Percentiles rank a stretch among this genome's conserved stretches.
Evolutionary conservation across 1,140 invertebrate genomes (phyloP).

Genomic region (Kradibia gibbosae): DNA sequence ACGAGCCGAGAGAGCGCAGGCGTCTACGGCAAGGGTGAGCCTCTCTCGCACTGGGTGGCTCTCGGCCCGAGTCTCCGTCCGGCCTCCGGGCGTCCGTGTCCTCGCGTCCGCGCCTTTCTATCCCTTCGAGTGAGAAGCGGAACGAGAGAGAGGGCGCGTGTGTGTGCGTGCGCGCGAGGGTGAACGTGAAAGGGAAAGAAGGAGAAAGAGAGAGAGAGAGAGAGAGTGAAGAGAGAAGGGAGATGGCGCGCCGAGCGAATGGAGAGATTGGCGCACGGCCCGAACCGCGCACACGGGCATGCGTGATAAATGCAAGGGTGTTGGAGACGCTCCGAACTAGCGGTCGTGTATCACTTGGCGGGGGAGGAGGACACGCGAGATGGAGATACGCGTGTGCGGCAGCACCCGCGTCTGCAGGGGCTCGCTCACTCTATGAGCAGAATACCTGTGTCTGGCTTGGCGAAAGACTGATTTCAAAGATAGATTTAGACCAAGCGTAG

Average conservation of each 20-base stretch:
- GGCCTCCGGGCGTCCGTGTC: constrained; percentile 23
- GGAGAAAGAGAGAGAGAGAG: not conserved
- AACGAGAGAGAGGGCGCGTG: constrained; percentile 38
- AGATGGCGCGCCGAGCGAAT: constrained; percentile 35
- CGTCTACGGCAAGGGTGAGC: constrained; percentile 36
- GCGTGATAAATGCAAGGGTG: constrained; percentile 57
- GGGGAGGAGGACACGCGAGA: not conserved
- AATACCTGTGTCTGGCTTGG: too few relatives aligned
- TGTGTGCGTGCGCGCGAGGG: too few relatives aligned
- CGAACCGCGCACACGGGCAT: constrained; percentile 55
- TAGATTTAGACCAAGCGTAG: too few relatives aligned
- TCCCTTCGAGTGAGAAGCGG: constrained; percentile 22
- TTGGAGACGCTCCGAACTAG: not conserved
- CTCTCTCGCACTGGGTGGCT: constrained; percentile 35
- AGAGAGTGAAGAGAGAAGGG: constrained; percentile 41
- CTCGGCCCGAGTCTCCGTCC: not conserved
- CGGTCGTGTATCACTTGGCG: not conserved
- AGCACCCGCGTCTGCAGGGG: too few relatives aligned
- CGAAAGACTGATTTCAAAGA: too few relatives aligned
- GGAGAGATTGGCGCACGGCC: constrained; percentile 44
- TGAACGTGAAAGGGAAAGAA: too few relatives aligned
- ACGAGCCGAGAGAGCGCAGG: constrained; percentile 1
- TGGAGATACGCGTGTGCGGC: not conserved
- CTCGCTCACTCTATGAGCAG: too few relatives aligned
- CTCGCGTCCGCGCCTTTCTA: not conserved